Percentiles rank a stretch among this genome's conserved stretches.
Conservation (phyloP, 2,888 invertebrate genomes). For the Cepaea hortensis region DNA sequence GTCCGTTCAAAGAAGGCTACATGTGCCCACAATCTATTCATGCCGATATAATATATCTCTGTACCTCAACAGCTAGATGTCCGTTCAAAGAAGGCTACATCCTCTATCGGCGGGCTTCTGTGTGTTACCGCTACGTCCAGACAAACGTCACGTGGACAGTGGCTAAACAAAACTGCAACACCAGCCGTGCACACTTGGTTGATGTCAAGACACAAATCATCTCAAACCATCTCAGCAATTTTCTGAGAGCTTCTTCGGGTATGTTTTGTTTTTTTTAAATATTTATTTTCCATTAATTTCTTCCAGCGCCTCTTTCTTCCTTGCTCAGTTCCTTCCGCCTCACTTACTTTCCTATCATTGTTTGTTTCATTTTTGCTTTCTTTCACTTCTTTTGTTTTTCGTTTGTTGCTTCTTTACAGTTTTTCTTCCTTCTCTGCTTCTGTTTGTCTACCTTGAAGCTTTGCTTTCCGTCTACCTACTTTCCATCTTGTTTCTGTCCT, state of each 20-base stretch:
- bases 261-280: background rate
- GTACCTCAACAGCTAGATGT: slow-evolving; percentile 31
- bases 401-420: too few relatives aligned
- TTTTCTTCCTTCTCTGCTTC: too few relatives aligned
- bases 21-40: too few relatives aligned
- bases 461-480: too few relatives aligned
- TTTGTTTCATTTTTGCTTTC: background rate
- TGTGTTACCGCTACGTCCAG: slow-evolving; percentile 41
- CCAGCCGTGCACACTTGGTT: slow-evolving; percentile 6
- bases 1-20: too few relatives aligned
- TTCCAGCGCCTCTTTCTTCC: background rate
- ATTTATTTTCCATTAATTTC: background rate
- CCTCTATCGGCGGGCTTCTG: slow-evolving; percentile 37
- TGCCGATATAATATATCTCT: too few relatives aligned
- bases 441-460: too few relatives aligned
- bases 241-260: slow-evolving; percentile 45
- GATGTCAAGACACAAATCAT: slow-evolving; percentile 15
- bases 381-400: background rate
- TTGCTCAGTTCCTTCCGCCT: background rate
- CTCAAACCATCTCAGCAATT: slow-evolving; percentile 33
- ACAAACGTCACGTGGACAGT: background rate
- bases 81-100: slow-evolving; percentile 25
- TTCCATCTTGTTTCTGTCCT: too few relatives aligned
- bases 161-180: slow-evolving; percentile 14
- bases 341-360: background rate